Evolutionary conservation across 2,113 vertebrate genomes (phyloP), one percentile per base, ranked within the genome.

Genomic region (Siphamia tubifer): DNA sequence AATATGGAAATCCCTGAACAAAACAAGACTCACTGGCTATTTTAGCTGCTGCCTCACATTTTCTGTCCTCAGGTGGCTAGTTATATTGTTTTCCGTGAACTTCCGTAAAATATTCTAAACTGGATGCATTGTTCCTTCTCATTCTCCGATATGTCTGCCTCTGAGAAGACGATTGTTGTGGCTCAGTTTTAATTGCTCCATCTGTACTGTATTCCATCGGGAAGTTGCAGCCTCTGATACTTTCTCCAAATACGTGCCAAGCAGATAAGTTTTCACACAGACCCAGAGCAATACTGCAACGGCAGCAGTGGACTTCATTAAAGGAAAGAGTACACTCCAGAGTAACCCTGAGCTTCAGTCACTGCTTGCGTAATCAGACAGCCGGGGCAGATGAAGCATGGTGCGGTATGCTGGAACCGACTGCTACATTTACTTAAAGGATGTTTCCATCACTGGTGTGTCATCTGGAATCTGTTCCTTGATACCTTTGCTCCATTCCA

Each of bases 381-480:
- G 73, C 68, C 30, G 5, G 9, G 66, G 71, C 79, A 48, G 73
- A 82, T 77, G 82, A 87, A 78, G 74, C 76, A 61, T 71, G 77
- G 65, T 17, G 66, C 56, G 11, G 65, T 24, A 12, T 17, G 80
- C 79, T 55, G 56, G 75, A 79, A 79, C 65, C 35, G 68, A 81
- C 80, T 78, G 84, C 63, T 79, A 81, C 75, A 72, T 90, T 87
- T 85, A 87, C 78, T 81, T 82, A 77, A 85, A 84, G 79, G 83
- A 86, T 77, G 79, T 84, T 81, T 85, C 87, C 80, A 76, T 82
- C 84, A 68, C 74, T 77, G 79, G 35, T 19, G 39, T 77, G 70
- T 89, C 90, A 91, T 91, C 87, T 89, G 87, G 88, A 91, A 87
- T 81, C 70, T 65, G 82, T 87, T 90, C 67, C 38, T 52, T 70